These are phyloP conservation scores for Epinephelus malabaricus DNA, from an alignment of 2,797 vertebrate genomes.

Conservation along the genomic window DNA sequence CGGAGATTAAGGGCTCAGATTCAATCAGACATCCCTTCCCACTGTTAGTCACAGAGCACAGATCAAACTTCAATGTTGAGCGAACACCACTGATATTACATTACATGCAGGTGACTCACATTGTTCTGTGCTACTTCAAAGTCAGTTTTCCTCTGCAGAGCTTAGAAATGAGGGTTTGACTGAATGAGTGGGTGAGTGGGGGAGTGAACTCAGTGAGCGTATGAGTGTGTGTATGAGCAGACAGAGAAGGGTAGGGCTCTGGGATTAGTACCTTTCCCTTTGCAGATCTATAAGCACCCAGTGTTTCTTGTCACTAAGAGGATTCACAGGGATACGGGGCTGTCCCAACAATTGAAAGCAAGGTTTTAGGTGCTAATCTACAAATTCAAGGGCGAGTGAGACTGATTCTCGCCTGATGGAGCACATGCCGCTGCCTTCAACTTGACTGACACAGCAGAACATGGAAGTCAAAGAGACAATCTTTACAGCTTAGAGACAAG, in stretches of 20 bases:
- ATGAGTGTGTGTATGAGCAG: conserved; percentile 29
- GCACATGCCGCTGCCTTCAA: conserved; percentile 38
- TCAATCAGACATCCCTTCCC: conserved; percentile 54
- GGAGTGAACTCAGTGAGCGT: conserved; percentile 24
- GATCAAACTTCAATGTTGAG: conserved; percentile 36
- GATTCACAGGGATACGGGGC: conserved; percentile 71
- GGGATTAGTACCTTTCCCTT: conserved; percentile 73
- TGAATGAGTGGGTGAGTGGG: conserved; percentile 42
- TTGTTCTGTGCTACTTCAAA: conserved; percentile 51
- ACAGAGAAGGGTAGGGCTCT: conserved; percentile 36
- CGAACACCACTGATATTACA: conserved; percentile 47
- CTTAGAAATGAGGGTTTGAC: conserved; percentile 55
- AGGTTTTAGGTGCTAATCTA: conserved; percentile 76
- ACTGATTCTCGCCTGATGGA: conserved; percentile 47
- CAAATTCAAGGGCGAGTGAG: conserved; percentile 56
- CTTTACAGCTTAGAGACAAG: conserved; percentile 35
- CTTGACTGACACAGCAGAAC: conserved; percentile 52
- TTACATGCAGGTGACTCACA: conserved; percentile 68
- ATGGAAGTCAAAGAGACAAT: conserved; percentile 53
- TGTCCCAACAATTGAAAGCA: conserved; percentile 75
- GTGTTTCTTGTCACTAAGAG: conserved; percentile 81
- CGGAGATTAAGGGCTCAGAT: conserved; percentile 48
- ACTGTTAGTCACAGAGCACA: conserved; percentile 43
- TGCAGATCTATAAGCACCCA: conserved; percentile 61
- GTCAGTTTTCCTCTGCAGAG: conserved; percentile 47